Conservation (phyloP, 2,888 invertebrate genomes). For the Lasioglossum pauxillum region DNA sequence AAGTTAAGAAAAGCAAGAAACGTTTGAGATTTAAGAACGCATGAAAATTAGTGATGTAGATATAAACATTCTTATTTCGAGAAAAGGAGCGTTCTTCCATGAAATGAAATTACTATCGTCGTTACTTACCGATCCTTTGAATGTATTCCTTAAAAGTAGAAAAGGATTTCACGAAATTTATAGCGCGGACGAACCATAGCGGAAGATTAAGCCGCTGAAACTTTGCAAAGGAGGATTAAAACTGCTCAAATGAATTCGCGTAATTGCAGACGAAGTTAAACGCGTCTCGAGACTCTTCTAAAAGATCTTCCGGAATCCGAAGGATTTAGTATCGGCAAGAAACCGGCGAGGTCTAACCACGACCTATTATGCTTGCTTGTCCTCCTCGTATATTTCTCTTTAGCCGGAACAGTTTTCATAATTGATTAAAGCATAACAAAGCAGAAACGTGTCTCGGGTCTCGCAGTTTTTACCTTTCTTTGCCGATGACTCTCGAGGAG, state of each 20-base stretch:
- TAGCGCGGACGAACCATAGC: conserved; percentile 50
- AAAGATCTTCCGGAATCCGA: conserved; percentile 19
- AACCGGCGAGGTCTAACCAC: conserved; percentile 7
- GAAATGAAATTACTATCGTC: background rate
- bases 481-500: conserved; percentile 49
- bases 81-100: background rate
- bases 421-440: conserved; percentile 20
- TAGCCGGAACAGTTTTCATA: background rate
- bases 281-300: conserved; percentile 27
- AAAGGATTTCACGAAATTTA: conserved; percentile 57
- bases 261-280: conserved; percentile 72
- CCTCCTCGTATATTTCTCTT: background rate
- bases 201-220: conserved; percentile 69
- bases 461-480: conserved; percentile 52
- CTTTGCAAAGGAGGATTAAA: conserved; percentile 72
- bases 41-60: too few species aligned
- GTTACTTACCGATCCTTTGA: background rate
- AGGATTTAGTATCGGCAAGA: conserved; percentile 44
- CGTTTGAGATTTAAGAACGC: too few species aligned
- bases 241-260: conserved; percentile 76
- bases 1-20: too few species aligned
- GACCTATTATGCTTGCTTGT: background rate
- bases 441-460: conserved; percentile 24
- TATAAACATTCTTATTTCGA: background rate
- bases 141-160: conserved; percentile 29